These are phyloP conservation scores for Phengaris alcon DNA, from an alignment of 2,888 invertebrate species.

Conservation along the genomic window DNA sequence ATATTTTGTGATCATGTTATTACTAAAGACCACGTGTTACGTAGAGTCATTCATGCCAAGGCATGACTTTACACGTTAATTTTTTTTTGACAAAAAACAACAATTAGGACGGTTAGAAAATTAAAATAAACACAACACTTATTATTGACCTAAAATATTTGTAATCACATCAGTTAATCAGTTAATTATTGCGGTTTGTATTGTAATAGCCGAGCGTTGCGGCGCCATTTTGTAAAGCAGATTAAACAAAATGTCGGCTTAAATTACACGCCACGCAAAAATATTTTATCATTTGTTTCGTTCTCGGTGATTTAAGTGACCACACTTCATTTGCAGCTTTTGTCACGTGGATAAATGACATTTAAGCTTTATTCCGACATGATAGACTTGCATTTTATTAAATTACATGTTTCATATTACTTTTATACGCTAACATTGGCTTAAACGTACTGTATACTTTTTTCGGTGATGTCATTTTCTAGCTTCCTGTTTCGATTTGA, in stretches of 20 bases:
- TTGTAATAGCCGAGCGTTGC: background rate
- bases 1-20: no score
- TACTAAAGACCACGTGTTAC: no score
- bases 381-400: constrained; percentile 10
- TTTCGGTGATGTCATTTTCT: no score
- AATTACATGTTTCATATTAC: constrained; percentile 4
- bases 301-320: constrained; percentile 59
- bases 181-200: constrained; percentile 6
- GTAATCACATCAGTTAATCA: background rate
- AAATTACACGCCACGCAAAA: constrained; percentile 21
- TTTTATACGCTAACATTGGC: background rate
- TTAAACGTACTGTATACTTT: no score
- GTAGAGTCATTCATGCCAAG: no score
- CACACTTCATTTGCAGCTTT: constrained; percentile 59
- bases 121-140: background rate
- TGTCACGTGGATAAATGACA: constrained; percentile 50
- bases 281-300: constrained; percentile 26
- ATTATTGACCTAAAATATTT: background rate
- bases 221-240: constrained; percentile 21
- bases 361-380: constrained; percentile 7
- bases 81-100: background rate
- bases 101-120: background rate
- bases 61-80: no score
- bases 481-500: no score
- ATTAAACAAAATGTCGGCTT: constrained; percentile 19